Conservation (phyloP, 1,140 invertebrate genomes). For the Pseudomyrmex dendroicus region DNA sequence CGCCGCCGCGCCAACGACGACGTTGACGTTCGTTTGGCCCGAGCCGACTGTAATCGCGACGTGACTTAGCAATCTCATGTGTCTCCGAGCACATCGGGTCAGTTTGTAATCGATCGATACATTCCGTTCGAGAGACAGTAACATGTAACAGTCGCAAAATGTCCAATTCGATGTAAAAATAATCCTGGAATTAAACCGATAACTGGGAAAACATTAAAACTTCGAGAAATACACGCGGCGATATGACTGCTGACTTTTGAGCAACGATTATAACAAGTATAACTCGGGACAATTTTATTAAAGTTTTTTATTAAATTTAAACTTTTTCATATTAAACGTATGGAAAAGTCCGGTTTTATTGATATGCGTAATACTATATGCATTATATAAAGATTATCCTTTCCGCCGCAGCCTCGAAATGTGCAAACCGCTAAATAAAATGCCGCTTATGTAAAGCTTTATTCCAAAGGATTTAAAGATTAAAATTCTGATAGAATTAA, state of each 20-base stretch:
- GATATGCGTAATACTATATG: background rate
- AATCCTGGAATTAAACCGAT: constrained; percentile 20
- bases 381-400: background rate
- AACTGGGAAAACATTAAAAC: background rate
- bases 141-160: constrained; percentile 7
- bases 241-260: background rate
- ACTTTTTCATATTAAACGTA: background rate
- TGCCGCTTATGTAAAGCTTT: constrained; percentile 14
- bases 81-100: constrained; percentile 53
- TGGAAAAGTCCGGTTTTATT: background rate
- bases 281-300: background rate
- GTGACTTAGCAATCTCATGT: constrained; percentile 60
- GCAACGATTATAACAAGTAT: too few species aligned
- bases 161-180: constrained; percentile 7
- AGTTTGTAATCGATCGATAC: constrained; percentile 39
- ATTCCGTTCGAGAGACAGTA: constrained; percentile 29
- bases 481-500: constrained; percentile 39
- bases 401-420: background rate
- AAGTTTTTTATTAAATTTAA: background rate
- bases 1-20: background rate
- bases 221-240: background rate
- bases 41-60: constrained; percentile 52
- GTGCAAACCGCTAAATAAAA: background rate
- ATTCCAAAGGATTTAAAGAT: constrained; percentile 16
- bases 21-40: constrained; percentile 44